phyloP scores from a whole-genome alignment of 2,113 vertebrate species.

The Lichenostomus cassidix region DNA sequence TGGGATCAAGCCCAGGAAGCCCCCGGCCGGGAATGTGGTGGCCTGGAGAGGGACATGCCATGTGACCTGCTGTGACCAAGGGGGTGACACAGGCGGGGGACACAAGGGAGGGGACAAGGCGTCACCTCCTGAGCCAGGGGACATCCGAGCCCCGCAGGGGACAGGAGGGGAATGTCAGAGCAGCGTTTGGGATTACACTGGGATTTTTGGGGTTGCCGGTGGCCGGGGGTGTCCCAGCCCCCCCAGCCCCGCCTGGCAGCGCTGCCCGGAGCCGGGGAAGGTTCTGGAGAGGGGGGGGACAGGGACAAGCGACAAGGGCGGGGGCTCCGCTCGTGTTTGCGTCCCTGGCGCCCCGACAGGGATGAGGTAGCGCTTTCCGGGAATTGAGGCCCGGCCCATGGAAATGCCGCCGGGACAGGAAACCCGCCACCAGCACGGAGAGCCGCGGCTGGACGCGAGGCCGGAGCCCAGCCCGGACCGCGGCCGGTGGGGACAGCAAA shows the following conservation, averaged over 20 bases:
- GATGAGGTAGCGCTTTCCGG: conserved; percentile 60
- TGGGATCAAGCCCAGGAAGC: not conserved
- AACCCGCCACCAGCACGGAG: not conserved
- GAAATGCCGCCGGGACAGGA: conserved; percentile 27
- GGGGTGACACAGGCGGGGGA: not conserved
- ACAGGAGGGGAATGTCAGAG: accelerated
- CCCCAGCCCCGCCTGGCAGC: not conserved
- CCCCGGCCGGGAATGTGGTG: accelerated
- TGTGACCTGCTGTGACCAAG: not conserved
- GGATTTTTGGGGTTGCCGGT: accelerated
- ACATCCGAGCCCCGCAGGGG: accelerated
- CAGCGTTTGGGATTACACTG: accelerated
- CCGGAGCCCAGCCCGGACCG: not conserved
- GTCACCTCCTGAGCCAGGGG: not conserved
- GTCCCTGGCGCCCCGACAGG: conserved; percentile 13
- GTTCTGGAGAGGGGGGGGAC: not conserved
- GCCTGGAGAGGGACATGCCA: accelerated
- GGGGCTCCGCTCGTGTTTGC: conserved; percentile 34
- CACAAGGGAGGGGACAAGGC: not conserved
- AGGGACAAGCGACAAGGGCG: not conserved
- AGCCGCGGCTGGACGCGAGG: not conserved
- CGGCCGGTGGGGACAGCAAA: accelerated
- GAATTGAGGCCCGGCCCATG: conserved; percentile 27
- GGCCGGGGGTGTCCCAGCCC: not conserved
- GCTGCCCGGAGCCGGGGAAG: not conserved